Evolutionary conservation across 2,113 vertebrate species (phyloP).

Genomic region (Rhea pennata): DNA sequence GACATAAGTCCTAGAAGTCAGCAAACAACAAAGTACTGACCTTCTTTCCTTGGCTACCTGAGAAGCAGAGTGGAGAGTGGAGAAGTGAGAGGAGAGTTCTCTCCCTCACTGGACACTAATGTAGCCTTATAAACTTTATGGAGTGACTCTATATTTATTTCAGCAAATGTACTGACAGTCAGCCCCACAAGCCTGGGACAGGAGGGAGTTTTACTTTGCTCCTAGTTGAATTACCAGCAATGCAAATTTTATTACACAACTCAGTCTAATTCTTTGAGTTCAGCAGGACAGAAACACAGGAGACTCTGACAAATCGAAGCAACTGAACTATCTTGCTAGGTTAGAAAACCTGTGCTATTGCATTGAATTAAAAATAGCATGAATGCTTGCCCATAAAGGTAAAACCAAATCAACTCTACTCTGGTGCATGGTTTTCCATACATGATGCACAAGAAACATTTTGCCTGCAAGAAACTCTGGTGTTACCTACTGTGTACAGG

Average conservation of each 20-base stretch:
- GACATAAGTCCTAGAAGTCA: not conserved
- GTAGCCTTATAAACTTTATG: not conserved
- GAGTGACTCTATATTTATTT: not conserved
- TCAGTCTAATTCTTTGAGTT: not conserved
- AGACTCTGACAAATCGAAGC: not conserved
- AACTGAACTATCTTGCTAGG: not conserved
- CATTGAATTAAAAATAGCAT: not conserved
- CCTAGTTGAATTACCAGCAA: not conserved
- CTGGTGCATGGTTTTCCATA: not conserved
- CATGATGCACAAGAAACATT: rapidly evolving
- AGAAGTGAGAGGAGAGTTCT: not conserved
- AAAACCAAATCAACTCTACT: not conserved
- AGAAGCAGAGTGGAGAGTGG: not conserved
- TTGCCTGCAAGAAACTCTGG: not conserved
- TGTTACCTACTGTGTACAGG: not conserved
- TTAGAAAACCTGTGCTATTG: not conserved
- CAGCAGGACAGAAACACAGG: not conserved
- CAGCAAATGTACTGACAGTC: not conserved
- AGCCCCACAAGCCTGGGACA: not conserved
- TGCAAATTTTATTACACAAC: not conserved
- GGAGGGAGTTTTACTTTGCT: not conserved
- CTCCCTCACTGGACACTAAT: not conserved
- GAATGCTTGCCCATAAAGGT: not conserved
- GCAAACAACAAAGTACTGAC: not conserved
- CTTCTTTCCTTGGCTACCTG: not conserved